These are phyloP conservation scores for Sarcophaga carnaria DNA, from an alignment of 2,888 invertebrate genomes.

Conservation along the genomic window DNA sequence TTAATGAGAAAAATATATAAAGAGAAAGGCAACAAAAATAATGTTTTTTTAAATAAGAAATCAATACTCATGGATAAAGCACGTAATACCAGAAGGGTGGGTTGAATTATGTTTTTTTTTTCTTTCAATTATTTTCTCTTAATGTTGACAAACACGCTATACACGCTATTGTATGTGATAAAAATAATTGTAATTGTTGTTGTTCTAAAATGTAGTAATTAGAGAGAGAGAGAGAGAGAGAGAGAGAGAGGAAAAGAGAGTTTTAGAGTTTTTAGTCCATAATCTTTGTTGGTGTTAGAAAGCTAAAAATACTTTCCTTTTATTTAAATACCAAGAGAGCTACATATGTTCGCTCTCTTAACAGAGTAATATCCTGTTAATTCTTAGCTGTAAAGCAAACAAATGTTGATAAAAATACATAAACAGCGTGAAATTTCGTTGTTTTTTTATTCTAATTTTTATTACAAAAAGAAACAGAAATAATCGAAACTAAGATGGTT, in stretches of 20 bases:
- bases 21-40: neutral
- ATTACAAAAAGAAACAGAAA: too few species aligned
- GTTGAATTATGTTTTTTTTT: neutral
- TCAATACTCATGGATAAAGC: slow-evolving; percentile 30
- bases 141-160: neutral
- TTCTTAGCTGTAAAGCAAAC: too few species aligned
- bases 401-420: too few species aligned
- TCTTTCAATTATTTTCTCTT: neutral
- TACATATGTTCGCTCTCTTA: too few species aligned
- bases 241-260: neutral
- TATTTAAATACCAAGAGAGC: too few species aligned
- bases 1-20: too few species aligned
- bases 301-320: too few species aligned
- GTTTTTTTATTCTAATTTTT: too few species aligned
- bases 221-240: neutral
- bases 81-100: slow-evolving; percentile 35
- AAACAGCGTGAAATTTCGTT: too few species aligned
- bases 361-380: too few species aligned
- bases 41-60: slow-evolving; percentile 1
- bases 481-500: neutral
- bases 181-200: neutral
- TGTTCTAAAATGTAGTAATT: neutral
- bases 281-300: too few species aligned
- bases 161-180: neutral
- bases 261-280: too few species aligned